phyloP scores from a whole-genome alignment of 2,888 invertebrate species.

The Pyralis farinalis region DNA sequence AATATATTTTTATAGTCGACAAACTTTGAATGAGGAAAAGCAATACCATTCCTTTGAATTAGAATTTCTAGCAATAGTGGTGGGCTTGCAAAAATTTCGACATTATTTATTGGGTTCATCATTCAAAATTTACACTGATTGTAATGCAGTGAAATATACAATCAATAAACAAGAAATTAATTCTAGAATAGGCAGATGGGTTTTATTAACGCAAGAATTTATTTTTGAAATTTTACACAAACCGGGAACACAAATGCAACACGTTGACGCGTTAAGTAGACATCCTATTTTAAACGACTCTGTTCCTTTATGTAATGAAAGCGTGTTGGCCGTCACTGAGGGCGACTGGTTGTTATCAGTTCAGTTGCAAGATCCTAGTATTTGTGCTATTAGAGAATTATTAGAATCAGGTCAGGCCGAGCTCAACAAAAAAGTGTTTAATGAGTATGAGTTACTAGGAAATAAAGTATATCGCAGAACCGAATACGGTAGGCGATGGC shows the following conservation, averaged over 20 bases:
- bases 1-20: constrained; percentile 17
- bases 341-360: constrained; percentile 19
- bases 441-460: constrained; percentile 16
- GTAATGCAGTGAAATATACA: constrained; percentile 27
- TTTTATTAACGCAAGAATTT: constrained; percentile 31
- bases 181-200: constrained; percentile 36
- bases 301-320: neutral
- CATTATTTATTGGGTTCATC: constrained; percentile 25
- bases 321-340: constrained; percentile 15
- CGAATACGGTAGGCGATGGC: constrained; percentile 19
- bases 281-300: constrained; percentile 12
- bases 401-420: constrained; percentile 18
- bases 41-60: constrained; percentile 18
- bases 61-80: constrained; percentile 13
- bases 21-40: constrained; percentile 19
- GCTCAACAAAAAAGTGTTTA: constrained; percentile 16
- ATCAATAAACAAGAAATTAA: constrained; percentile 27
- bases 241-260: constrained; percentile 29
- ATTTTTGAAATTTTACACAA: constrained; percentile 24
- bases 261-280: constrained; percentile 22
- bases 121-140: constrained; percentile 25
- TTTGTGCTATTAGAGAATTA: constrained; percentile 13
- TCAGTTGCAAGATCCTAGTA: constrained; percentile 14
- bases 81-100: constrained; percentile 13
- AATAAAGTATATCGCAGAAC: no score